Base-by-base conservation (phyloP, 2,113 vertebrate species). In the Rhinichthys klamathensis region DNA sequence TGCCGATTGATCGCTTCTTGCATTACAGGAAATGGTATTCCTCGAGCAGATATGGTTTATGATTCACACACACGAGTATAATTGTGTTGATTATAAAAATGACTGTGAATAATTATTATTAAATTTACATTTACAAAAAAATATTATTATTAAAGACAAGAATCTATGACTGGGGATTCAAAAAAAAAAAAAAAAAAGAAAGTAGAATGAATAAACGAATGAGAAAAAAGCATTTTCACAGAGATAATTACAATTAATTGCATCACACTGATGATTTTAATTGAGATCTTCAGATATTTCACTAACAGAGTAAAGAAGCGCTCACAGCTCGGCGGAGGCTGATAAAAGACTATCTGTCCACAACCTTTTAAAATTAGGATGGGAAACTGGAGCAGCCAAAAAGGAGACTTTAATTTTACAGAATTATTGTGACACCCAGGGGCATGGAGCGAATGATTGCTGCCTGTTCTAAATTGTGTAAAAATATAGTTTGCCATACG, bases 351-450 rank as follows among this genome's bases (percentile, higher is more conserved):
- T 75, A 87, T 87, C 80, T 60, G 83, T 78, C 85, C n/a, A 67
- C 58, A 85, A 73, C 85, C 84, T 74, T 25, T 80, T 84, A 75
- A 91, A 93, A 91, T 65, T 86, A 91, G 92, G 90, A 90, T 91
- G 80, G 85, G 83, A 89, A 93, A 94, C 88, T 85, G 89, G 92
- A 91, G 90, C 91, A 86, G 77, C 65, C 88, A 90, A 89, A 89
- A 92, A 90, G 56, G 84, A 89, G 91, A 87, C 87, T 82, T 87
- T 88, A 89, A 88, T 86, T 90, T 90, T 91, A 90, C 84, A 91
- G 84, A 90, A 91, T 91, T 84, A 90, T 84, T 87, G 83, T 18
- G 80, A 91, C 83, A 87, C 92, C 92, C 88, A 78, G 80, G 89
- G 90, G 89, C 88, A 87, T 76, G 78, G 85, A 89, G 85, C 87